A percentile compares a stretch with the other conserved stretches of the same genome.
Evolutionary conservation across 1,140 invertebrate species (phyloP).

Genomic region (Ectropis grisescens): DNA sequence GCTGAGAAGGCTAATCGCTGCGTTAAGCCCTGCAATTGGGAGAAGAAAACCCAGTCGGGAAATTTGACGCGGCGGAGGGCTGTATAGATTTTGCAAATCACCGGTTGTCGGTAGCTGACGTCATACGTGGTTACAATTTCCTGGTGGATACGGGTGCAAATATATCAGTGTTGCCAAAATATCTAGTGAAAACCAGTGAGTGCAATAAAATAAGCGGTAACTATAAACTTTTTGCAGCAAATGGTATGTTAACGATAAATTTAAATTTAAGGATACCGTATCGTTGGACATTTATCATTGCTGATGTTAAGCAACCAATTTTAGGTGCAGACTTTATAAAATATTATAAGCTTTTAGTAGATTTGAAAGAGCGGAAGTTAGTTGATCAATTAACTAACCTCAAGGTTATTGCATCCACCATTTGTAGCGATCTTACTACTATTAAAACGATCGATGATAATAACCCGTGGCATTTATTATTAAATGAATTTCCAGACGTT

Average conservation of each 20-base stretch:
- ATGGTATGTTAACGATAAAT: conserved; percentile 10
- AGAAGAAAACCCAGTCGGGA: no score
- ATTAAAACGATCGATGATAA: conserved; percentile 5
- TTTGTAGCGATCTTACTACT: not conserved
- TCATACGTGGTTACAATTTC: conserved; percentile 2
- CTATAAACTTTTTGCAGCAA: conserved; percentile 16
- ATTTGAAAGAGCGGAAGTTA: conserved; percentile 1
- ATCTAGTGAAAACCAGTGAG: not conserved
- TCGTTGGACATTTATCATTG: conserved; percentile 9
- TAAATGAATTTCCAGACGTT: conserved; percentile 4
- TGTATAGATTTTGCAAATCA: no score
- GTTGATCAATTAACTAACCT: conserved; percentile 10
- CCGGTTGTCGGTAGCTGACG: conserved; percentile 4
- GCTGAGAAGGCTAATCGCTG: no score
- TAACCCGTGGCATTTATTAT: conserved; percentile 3
- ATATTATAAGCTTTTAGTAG: conserved; percentile 11
- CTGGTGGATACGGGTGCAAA: conserved; percentile 14
- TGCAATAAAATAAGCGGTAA: not conserved
- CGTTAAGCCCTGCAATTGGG: no score
- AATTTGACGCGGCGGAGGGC: no score
- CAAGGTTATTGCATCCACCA: conserved; percentile 3
- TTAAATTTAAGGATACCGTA: conserved; percentile 8
- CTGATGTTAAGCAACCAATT: conserved; percentile 13
- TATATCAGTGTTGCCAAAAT: conserved; percentile 7
- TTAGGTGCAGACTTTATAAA: conserved; percentile 15